Percentiles rank a stretch among this genome's conserved stretches.
Conservation (phyloP, 1,140 invertebrate species). For the Lepidurus couesii region DNA sequence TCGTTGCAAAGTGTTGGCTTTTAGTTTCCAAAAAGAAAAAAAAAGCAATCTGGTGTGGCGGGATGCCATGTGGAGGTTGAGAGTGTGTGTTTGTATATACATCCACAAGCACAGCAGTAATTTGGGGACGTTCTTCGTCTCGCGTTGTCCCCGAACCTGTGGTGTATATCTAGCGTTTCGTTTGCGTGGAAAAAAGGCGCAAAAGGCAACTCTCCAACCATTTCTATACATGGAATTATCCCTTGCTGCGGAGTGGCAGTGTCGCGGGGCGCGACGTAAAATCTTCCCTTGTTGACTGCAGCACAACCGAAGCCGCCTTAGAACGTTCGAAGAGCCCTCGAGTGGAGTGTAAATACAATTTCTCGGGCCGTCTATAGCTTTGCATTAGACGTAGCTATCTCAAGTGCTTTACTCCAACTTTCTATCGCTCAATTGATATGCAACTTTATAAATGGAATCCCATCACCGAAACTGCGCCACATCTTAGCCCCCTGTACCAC, state of each 20-base stretch:
- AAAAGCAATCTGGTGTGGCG: no score
- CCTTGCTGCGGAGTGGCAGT: neutral
- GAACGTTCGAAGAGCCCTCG: neutral
- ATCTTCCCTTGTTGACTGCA: neutral
- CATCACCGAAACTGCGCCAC: neutral
- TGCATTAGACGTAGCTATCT: neutral
- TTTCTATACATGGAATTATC: neutral
- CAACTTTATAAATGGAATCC: neutral
- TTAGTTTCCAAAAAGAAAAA: no score
- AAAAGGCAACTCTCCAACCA: no score
- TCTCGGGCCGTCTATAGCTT: neutral
- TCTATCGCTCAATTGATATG: slow-evolving; percentile 4
- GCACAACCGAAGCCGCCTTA: neutral
- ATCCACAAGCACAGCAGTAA: no score
- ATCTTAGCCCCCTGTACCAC: neutral
- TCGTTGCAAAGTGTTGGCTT: no score
- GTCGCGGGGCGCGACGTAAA: neutral
- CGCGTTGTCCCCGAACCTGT: no score
- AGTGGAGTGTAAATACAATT: slow-evolving; percentile 19
- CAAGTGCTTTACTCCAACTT: neutral
- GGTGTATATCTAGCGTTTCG: no score
- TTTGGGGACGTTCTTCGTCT: no score
- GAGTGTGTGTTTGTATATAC: no score
- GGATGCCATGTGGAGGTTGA: no score
- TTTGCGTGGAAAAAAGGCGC: no score